Evolutionary conservation across 2,797 vertebrate species (phyloP).

Genomic region (Potorous gilbertii): DNA sequence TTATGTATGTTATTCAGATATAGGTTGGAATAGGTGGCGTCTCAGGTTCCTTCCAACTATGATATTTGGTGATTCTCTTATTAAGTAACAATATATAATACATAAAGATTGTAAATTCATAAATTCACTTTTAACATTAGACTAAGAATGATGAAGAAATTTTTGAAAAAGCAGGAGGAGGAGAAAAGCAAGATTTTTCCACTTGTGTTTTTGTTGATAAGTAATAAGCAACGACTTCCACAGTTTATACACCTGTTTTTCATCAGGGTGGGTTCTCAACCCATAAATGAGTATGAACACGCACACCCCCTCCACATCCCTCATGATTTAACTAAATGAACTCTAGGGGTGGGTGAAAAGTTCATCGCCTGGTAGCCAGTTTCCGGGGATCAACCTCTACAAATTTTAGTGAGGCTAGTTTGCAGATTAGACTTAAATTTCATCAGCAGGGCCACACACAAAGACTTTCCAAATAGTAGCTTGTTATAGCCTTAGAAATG

Average conservation of each 20-base stretch:
- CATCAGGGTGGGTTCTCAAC: neutral
- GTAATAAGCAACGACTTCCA: neutral
- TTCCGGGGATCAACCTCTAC: neutral
- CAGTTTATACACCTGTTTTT: neutral
- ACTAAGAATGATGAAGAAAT: neutral
- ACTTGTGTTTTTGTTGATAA: neutral
- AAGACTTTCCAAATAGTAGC: neutral
- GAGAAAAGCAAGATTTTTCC: neutral
- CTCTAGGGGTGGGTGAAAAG: neutral
- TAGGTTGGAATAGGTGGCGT: neutral
- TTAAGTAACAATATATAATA: neutral
- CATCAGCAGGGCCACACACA: neutral
- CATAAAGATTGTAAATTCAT: neutral
- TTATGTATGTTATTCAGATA: neutral
- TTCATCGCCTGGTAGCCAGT: neutral
- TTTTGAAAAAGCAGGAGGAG: neutral
- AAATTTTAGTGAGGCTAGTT: neutral
- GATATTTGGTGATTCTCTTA: neutral
- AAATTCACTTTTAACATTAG: constrained; percentile 16
- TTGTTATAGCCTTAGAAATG: neutral
- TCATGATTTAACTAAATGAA: neutral
- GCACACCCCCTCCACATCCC: neutral
- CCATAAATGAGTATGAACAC: neutral
- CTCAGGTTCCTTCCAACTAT: neutral
- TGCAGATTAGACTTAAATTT: neutral